phyloP scores from a whole-genome alignment of 2,113 vertebrate genomes.

The Paraplagusia blochii region DNA sequence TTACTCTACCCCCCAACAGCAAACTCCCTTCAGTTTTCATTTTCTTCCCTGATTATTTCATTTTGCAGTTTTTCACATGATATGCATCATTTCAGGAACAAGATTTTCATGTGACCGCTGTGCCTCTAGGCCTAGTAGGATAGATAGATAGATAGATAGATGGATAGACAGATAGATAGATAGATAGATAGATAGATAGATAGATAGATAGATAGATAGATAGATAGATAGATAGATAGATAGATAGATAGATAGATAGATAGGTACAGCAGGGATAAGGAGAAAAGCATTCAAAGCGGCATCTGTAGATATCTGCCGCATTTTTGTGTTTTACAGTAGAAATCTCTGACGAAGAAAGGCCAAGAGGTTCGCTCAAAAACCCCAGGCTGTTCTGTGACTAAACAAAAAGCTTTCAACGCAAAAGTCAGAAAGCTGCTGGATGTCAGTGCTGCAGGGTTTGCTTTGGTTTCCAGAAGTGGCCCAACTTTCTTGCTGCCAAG shows the following conservation, averaged over 20 bases:
- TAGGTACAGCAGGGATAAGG: too few relatives aligned
- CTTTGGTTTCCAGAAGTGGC: conserved; percentile 11
- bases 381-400: conserved; percentile 31
- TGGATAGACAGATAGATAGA: too few relatives aligned
- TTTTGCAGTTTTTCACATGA: conserved; percentile 43
- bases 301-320: neutral
- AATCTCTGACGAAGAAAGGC: conserved; percentile 1
- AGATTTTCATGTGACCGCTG: conserved; percentile 66
- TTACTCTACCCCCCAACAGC: neutral
- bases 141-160: too few relatives aligned
- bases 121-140: conserved; percentile 40
- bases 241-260: too few relatives aligned
- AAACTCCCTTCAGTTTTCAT: neutral
- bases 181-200: too few relatives aligned
- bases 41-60: neutral
- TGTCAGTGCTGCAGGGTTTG: conserved; percentile 32
- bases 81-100: conserved; percentile 33
- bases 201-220: too few relatives aligned
- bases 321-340: conserved; percentile 3
- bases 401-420: conserved; percentile 19
- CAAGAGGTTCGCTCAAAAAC: conserved; percentile 20
- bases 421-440: conserved; percentile 11
- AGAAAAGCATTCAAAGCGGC: neutral
- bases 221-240: too few relatives aligned
- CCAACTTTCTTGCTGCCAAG: conserved; percentile 12